Evolutionary conservation across 2,113 vertebrate genomes (phyloP).

Genomic region (Ciconia boyciana): DNA sequence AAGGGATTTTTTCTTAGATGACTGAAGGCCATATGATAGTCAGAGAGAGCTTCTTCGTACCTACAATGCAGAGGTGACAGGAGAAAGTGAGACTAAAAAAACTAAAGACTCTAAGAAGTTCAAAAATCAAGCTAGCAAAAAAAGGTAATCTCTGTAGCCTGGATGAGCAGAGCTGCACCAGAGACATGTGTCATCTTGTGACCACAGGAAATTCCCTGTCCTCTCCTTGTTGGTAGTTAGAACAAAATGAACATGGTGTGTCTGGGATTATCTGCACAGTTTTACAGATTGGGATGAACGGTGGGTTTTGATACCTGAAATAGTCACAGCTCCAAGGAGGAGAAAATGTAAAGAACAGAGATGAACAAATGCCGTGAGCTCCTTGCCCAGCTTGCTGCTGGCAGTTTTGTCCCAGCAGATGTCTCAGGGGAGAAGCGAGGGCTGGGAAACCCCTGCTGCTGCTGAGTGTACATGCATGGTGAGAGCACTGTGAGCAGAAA

Average conservation of each 20-base stretch:
- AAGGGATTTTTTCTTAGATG: slow-evolving; percentile 80
- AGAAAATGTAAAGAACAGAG: neutral
- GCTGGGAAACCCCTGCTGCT: neutral
- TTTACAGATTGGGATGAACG: neutral
- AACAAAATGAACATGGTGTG: neutral
- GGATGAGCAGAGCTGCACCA: neutral
- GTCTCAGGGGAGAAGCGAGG: neutral
- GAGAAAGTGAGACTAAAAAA: neutral
- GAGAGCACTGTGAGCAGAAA: neutral
- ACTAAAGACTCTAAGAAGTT: neutral
- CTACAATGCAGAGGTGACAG: slow-evolving; percentile 46
- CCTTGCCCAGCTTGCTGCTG: neutral
- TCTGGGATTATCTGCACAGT: neutral
- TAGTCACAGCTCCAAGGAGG: neutral
- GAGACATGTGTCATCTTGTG: neutral
- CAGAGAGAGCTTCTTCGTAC: slow-evolving; percentile 80
- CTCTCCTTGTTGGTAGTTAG: neutral
- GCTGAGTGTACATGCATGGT: neutral
- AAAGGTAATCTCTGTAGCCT: neutral
- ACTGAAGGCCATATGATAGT: slow-evolving; percentile 80
- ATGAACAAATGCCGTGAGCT: neutral
- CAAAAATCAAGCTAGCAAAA: neutral
- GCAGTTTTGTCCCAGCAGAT: neutral
- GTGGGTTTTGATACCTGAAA: neutral
- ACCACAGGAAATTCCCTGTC: neutral